phyloP scores from a whole-genome alignment of 2,797 vertebrate species.

The Limosa lapponica region DNA sequence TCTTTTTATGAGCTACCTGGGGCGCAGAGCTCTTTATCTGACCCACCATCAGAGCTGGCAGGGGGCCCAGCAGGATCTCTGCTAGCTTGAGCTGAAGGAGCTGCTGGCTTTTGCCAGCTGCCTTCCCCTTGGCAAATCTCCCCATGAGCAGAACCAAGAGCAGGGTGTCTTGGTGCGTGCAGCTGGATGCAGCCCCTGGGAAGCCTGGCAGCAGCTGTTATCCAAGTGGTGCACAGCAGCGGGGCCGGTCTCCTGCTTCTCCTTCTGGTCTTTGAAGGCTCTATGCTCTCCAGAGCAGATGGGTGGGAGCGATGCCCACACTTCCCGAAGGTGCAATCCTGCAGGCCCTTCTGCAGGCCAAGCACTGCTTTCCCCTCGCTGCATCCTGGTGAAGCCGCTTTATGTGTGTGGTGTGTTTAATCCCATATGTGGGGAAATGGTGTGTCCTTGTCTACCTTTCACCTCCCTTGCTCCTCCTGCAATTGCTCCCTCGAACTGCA shows the following conservation, averaged over 20 bases:
- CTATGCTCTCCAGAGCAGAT: accelerated
- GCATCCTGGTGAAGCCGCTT: neutral
- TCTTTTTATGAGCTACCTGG: constrained; percentile 47
- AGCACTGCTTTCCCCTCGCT: neutral
- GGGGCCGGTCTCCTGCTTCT: neutral
- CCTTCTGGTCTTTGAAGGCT: neutral
- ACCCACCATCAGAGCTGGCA: constrained; percentile 8
- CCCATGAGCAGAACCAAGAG: neutral
- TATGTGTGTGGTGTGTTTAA: accelerated
- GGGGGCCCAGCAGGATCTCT: neutral
- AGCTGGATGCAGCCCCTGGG: neutral
- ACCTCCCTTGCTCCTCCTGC: neutral
- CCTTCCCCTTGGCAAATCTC: constrained; percentile 12
- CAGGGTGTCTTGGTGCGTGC: neutral
- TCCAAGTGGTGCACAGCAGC: neutral
- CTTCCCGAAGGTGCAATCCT: neutral
- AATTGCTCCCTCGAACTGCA: neutral
- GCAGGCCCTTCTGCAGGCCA: neutral
- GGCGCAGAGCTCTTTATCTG: neutral
- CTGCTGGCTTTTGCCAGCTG: constrained; percentile 20
- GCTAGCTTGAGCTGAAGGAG: neutral
- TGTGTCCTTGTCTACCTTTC: neutral
- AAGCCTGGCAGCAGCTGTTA: neutral
- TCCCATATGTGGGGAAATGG: accelerated
- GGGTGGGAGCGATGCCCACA: neutral